Conservation (phyloP, 2,888 invertebrate species). For the Acanthoscelides obtectus region DNA sequence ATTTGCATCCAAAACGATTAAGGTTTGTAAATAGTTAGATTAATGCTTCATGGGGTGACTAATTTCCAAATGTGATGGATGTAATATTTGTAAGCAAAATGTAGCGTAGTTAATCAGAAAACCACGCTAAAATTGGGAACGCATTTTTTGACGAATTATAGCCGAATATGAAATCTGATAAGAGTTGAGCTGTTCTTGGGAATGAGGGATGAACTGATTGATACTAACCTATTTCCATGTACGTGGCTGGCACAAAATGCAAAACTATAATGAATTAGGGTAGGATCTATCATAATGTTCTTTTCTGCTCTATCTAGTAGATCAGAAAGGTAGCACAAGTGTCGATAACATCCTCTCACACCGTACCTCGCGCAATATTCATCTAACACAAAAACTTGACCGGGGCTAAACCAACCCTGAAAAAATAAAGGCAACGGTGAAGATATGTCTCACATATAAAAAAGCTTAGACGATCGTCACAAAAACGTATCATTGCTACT, state of each 20-base stretch:
- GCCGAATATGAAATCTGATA: neutral
- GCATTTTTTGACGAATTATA: no score
- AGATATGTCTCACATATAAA: neutral
- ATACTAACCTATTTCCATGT: constrained; percentile 90
- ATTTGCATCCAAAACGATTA: no score
- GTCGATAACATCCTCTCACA: constrained; percentile 93
- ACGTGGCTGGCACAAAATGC: constrained; percentile 99
- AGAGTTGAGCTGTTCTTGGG: neutral
- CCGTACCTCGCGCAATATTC: constrained; percentile 98
- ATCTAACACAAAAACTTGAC: constrained; percentile 96
- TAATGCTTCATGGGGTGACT: no score
- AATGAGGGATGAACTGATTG: neutral
- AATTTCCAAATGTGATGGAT: neutral
- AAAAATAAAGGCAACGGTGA: constrained; percentile 5
- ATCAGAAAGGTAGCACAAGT: constrained; percentile 93
- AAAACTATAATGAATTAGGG: constrained; percentile 97
- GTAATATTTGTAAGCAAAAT: no score
- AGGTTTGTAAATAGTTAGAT: no score
- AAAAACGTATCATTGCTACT: constrained; percentile 30
- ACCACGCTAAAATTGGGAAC: no score
- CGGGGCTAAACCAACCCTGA: constrained; percentile 99
- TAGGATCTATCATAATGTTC: constrained; percentile 92
- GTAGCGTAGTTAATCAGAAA: no score
- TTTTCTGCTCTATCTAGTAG: constrained; percentile 93
- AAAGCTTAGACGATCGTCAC: neutral